A percentile compares a stretch with the other conserved stretches of the same genome.
phyloP scores from a whole-genome alignment of 2,797 vertebrate species.

The Pogonophryne albipinna region DNA sequence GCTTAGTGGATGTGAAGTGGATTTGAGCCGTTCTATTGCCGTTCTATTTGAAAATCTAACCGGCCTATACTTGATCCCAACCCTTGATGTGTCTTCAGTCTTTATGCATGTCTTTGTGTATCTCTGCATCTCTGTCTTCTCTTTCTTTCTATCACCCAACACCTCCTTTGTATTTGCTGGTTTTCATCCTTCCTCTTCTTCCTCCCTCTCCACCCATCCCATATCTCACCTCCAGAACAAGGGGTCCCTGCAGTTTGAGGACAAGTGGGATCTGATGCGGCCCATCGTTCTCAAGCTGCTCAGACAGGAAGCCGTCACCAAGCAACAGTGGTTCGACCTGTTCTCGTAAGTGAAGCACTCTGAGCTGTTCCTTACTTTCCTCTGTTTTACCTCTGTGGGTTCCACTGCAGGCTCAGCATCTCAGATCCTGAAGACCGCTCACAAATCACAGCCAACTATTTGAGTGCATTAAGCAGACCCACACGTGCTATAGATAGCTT shows the following conservation, averaged over 20 bases:
- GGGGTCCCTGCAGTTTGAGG: slow-evolving; percentile 98
- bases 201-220: neutral
- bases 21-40: neutral
- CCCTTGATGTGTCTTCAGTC: neutral
- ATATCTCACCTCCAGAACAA: slow-evolving; percentile 88
- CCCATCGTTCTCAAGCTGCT: slow-evolving; percentile 98
- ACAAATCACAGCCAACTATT: slow-evolving; percentile 9
- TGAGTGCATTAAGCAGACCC: slow-evolving; percentile 8
- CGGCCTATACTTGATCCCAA: neutral
- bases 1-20: neutral
- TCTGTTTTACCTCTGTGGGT: neutral
- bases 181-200: neutral
- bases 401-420: neutral
- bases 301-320: slow-evolving; percentile 97
- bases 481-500: neutral
- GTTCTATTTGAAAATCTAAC: neutral
- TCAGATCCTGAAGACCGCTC: neutral
- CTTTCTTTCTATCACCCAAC: neutral
- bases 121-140: neutral
- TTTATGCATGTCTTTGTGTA: neutral
- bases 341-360: slow-evolving; percentile 91
- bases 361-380: neutral
- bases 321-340: slow-evolving; percentile 98
- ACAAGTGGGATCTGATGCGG: slow-evolving; percentile 99
- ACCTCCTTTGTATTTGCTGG: neutral